Conservation (phyloP, 2,113 vertebrate genomes). For the Thermophis baileyi region DNA sequence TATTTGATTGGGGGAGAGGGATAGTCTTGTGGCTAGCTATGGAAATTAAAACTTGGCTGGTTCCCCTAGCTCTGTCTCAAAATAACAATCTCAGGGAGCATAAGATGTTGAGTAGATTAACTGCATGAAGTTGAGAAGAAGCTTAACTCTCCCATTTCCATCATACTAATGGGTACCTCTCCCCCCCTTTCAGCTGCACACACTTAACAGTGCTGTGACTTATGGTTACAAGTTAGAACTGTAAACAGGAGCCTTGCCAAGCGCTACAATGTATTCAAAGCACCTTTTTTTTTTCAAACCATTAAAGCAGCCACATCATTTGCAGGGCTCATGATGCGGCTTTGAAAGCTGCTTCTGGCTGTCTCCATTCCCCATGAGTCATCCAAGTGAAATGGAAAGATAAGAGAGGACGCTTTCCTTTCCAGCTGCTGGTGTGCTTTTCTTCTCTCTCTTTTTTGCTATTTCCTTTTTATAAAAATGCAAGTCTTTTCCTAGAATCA, state of each 20-base stretch:
- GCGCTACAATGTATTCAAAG: background rate
- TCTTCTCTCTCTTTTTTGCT: conserved; percentile 27
- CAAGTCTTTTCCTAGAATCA: background rate
- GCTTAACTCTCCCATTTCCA: background rate
- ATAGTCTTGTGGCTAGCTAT: background rate
- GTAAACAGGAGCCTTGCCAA: background rate
- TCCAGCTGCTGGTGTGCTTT: background rate
- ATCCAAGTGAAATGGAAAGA: conserved; percentile 45
- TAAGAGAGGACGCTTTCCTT: conserved; percentile 35
- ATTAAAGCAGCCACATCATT: background rate
- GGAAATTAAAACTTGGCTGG: background rate
- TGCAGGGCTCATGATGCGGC: background rate
- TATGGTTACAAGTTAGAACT: background rate
- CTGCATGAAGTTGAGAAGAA: background rate
- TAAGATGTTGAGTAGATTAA: background rate
- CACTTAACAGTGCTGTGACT: background rate
- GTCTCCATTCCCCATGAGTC: conserved; percentile 16
- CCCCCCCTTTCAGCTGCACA: background rate
- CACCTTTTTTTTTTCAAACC: background rate
- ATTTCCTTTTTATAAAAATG: conserved; percentile 24
- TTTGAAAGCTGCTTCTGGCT: background rate
- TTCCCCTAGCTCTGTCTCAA: background rate
- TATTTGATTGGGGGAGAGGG: background rate
- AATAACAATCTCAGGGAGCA: background rate
- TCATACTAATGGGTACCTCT: background rate